Evolutionary conservation across 2,113 vertebrate genomes (phyloP), one percentile per base, ranked within the genome.

Genomic region (Isichthys henryi): DNA sequence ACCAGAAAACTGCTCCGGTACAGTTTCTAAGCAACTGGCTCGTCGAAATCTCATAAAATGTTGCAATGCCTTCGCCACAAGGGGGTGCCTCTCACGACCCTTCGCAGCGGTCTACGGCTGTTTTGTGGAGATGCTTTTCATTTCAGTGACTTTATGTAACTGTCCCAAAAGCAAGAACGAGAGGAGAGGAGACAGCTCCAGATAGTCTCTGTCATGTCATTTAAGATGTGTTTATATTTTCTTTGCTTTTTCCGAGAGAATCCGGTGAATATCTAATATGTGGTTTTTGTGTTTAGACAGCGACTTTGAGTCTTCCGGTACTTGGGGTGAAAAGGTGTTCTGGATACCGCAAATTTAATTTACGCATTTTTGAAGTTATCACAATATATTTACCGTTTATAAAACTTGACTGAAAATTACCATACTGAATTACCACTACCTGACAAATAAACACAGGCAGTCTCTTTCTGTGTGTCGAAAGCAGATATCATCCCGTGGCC

Each of bases 11-110:
- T 19, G 74, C 82, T 48, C 82, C 45, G 23, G 45, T 46, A 48
- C 21, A 23, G 82, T 84, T 84, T 84, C 82, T 48, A 84, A 84
- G 82, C 82, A 84, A 84, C 82, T 84, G 43, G 82, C 82, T 84
- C 82, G 23, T 84, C 45, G 35, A 84, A 84, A 84, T 83, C 19
- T 46, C 45, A 17, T 19, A 48, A 84, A 48, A 10, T 84, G 45
- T 84, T 48, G 8, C 82, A 48, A 46, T 21, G 21, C n/a, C 21
- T 48, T 48, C 82, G n/a, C 39, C 45, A 48, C 82, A 84, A 48
- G 82, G 82, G 43, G 82, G 39, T 4, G 45, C 21, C 82, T 46
- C 39, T 23, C 82, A 45, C 3, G 45, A 48, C 39, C 10, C 10
- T 84, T 13, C 21, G 7, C 35, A n/a, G 80, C 43, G 5, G 2